Conservation (phyloP, 2,113 vertebrate species). For the Gadus macrocephalus region DNA sequence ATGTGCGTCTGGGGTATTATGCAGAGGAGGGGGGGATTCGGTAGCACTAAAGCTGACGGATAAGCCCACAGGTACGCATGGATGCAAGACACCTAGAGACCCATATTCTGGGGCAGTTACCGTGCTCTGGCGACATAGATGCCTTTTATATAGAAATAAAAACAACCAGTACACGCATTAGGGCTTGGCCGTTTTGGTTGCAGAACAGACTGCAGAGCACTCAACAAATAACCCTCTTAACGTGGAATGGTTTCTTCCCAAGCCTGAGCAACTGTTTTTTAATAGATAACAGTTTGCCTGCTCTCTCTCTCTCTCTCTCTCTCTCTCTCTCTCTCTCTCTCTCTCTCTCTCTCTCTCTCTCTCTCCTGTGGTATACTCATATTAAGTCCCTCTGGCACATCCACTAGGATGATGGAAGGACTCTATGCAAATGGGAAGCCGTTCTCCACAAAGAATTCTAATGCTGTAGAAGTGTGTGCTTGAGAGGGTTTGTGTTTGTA, state of each 20-base stretch:
- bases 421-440: constrained; percentile 30
- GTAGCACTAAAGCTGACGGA: neutral
- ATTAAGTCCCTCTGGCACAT: constrained; percentile 56
- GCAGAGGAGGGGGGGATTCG: neutral
- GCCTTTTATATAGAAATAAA: too few relatives aligned
- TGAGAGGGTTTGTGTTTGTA: neutral
- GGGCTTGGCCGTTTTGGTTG: too few relatives aligned
- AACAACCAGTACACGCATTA: too few relatives aligned
- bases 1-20: neutral
- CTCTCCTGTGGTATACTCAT: constrained; percentile 14
- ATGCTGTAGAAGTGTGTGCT: constrained; percentile 9
- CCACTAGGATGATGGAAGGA: constrained; percentile 61
- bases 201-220: too few relatives aligned
- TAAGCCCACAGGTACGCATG: neutral
- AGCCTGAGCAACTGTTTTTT: constrained; percentile 32
- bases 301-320: constrained; percentile 21
- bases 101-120: too few relatives aligned
- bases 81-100: neutral
- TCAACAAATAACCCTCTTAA: constrained; percentile 34
- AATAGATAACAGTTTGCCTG: constrained; percentile 21
- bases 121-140: too few relatives aligned
- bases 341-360: constrained; percentile 5
- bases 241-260: constrained; percentile 48
- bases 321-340: neutral
- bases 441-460: constrained; percentile 41